Base-by-base conservation (phyloP, 2,113 vertebrate species). In the Hippocampus zosterae region DNA sequence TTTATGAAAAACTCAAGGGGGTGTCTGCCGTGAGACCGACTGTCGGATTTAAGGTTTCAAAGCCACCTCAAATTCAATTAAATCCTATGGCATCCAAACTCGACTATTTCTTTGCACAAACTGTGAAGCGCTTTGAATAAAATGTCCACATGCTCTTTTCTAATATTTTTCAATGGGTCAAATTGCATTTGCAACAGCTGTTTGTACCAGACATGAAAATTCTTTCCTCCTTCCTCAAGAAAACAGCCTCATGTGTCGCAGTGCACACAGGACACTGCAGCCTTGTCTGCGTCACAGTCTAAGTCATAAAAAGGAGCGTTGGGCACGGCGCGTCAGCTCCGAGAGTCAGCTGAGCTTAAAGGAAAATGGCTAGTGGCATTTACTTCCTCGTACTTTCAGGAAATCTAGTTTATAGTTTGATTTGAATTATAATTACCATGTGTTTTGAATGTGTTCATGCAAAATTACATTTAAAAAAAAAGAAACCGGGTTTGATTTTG, bases 21-120 rank as follows among this genome's bases (percentile, higher is more conserved):
- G 76, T 75, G 85, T 72, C 80, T 75, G 68, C 60, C 40, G 64
- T 67, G 72, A 64, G 67, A 85, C 72, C 81, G 75, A 64, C 73
- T 67, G 73, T 50, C 2, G 78, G 85, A 89, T 82, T 82, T 81
- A 77, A 75, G 75, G 67, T 77, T 84, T 74, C 72, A 81, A 82
- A 83, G 81, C 80, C 69, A 81, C 83, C 82, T 81, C 77, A 79
- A 87, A 89, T 88, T 84, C 56, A 90, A 92, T 91, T 83, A 84
- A 79, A 81, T 33, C 48, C 70, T 76, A 73, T 65, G 67, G 76
- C 61, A 52, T 70, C 74, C 71, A 78, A 82, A 82, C 80, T 78
- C 78, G 79, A 57, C 72, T 16, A 13, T 46, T 16, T 15, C 44
- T 46, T 46, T 37, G 3, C 44, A n/a, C 8, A 60, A 75, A 74